Conservation (phyloP, 2,888 invertebrate genomes). For the Trypoxylon attenuatum region DNA sequence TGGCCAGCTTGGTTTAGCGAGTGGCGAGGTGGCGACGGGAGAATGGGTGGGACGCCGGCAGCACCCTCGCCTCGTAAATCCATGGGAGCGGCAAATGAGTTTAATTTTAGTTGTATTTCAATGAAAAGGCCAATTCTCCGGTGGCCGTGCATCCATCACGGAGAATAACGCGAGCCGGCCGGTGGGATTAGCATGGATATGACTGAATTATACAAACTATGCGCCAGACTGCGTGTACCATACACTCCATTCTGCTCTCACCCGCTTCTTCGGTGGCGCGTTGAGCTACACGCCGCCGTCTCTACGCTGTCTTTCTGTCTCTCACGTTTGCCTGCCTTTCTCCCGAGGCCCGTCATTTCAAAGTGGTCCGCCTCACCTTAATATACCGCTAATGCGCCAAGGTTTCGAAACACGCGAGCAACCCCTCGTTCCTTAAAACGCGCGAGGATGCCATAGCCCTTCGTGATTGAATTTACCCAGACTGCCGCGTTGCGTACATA, state of each 20-base stretch:
- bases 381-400: constrained; percentile 53
- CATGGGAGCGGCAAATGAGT: constrained; percentile 64
- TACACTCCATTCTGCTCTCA: constrained; percentile 43
- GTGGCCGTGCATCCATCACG: constrained; percentile 69
- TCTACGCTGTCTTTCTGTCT: constrained; percentile 39
- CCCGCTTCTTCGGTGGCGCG: constrained; percentile 43
- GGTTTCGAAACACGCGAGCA: constrained; percentile 32
- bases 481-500: neutral
- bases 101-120: constrained; percentile 72
- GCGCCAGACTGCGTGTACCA: constrained; percentile 70
- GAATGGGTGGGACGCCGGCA: neutral
- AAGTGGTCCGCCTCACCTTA: constrained; percentile 55
- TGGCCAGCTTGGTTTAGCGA: too few relatives aligned
- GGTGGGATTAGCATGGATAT: constrained; percentile 72
- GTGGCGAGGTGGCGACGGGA: too few relatives aligned
- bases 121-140: constrained; percentile 71
- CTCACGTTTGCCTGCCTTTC: constrained; percentile 55
- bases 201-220: constrained; percentile 72
- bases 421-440: too few relatives aligned
- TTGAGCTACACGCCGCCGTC: constrained; percentile 29
- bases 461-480: constrained; percentile 44
- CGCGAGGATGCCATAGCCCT: neutral
- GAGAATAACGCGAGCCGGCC: constrained; percentile 65
- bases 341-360: constrained; percentile 64
- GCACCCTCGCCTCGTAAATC: constrained; percentile 43